Conservation (phyloP, 2,113 vertebrate species). For the Prunella fulvescens region DNA sequence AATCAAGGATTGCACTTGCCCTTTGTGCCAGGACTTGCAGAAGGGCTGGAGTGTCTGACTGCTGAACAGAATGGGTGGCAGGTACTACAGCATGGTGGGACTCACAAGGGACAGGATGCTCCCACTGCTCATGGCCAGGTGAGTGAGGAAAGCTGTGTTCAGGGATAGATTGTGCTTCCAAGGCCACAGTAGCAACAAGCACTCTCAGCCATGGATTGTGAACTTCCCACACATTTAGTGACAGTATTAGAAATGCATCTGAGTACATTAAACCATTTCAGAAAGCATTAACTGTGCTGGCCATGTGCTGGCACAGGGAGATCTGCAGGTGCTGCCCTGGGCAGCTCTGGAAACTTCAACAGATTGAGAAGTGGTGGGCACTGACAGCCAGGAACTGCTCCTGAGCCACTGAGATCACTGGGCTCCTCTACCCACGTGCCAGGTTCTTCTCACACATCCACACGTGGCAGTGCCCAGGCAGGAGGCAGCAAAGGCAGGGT, state of each 20-base stretch:
- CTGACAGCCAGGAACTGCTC: not conserved
- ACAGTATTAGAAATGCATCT: not conserved
- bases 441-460: not conserved
- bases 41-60: not conserved
- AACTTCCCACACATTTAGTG: not conserved
- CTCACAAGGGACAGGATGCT: not conserved
- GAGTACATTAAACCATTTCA: not conserved
- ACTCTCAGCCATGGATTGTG: not conserved
- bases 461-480: accelerated
- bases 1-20: not conserved
- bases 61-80: not conserved
- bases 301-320: not conserved
- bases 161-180: not conserved
- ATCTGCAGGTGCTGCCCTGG: not conserved
- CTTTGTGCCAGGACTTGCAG: not conserved
- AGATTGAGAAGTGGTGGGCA: not conserved
- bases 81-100: not conserved
- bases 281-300: not conserved
- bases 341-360: not conserved
- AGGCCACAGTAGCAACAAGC: not conserved
- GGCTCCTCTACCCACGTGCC: not conserved
- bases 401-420: not conserved
- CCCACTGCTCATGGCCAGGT: not conserved
- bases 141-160: not conserved
- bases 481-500: not conserved